A percentile compares a stretch with the other conserved stretches of the same genome.
These are phyloP conservation scores for Acarapis woodi DNA, from an alignment of 1,140 invertebrate genomes.

Conservation along the genomic window DNA sequence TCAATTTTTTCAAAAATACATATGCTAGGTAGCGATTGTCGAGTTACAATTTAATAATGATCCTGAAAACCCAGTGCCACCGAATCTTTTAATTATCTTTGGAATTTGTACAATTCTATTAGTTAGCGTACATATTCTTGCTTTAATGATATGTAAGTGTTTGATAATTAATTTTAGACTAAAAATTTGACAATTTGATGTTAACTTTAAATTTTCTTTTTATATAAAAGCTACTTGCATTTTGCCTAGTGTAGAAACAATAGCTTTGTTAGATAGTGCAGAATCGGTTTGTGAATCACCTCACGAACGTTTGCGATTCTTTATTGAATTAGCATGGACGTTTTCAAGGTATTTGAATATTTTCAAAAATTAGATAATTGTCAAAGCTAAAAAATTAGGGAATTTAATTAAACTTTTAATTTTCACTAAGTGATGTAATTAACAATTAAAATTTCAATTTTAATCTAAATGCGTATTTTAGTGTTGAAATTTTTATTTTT, in stretches of 20 bases:
- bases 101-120: constrained; percentile 78
- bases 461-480: too few relatives aligned
- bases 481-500: too few relatives aligned
- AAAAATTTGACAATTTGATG: too few relatives aligned
- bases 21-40: constrained; percentile 91
- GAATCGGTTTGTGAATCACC: constrained; percentile 17
- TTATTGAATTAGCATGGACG: constrained; percentile 87
- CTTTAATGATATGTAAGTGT: constrained; percentile 95
- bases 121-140: constrained; percentile 88
- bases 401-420: too few relatives aligned
- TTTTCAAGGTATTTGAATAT: constrained; percentile 83
- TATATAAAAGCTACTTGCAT: too few relatives aligned
- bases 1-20: too few relatives aligned
- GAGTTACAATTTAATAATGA: constrained; percentile 36
- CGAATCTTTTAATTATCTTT: constrained; percentile 59
- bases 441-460: too few relatives aligned
- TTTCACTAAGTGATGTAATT: too few relatives aligned
- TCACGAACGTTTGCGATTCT: constrained; percentile 23
- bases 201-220: too few relatives aligned
- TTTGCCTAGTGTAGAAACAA: constrained; percentile 3
- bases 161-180: constrained; percentile 65
- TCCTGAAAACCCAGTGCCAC: constrained; percentile 29
- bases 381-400: too few relatives aligned
- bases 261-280: neutral
- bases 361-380: too few relatives aligned